A percentile compares a stretch with the other conserved stretches of the same genome.
Evolutionary conservation across 2,888 invertebrate genomes (phyloP).

Genomic region (Drosophila hamatofila): DNA sequence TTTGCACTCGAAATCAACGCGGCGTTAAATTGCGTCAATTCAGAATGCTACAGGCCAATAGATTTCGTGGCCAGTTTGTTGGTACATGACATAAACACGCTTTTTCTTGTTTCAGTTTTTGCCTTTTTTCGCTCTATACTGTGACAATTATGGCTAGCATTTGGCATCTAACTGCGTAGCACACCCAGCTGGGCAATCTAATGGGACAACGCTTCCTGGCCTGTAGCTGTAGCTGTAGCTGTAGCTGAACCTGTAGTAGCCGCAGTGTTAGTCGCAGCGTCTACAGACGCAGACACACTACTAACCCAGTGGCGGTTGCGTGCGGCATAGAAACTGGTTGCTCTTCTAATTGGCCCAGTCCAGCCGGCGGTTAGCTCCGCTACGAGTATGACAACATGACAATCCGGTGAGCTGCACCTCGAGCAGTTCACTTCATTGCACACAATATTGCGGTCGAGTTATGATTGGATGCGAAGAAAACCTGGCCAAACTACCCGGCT

Average conservation of each 20-base stretch:
- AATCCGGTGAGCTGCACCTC: slow-evolving; percentile 37
- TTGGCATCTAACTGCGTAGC: slow-evolving; percentile 38
- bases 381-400: slow-evolving; percentile 60
- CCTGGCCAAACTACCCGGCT: slow-evolving; percentile 29
- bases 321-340: slow-evolving; percentile 74
- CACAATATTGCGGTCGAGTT: slow-evolving; percentile 61
- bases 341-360: slow-evolving; percentile 71
- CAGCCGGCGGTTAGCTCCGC: slow-evolving; percentile 21
- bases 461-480: slow-evolving; percentile 30
- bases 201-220: slow-evolving; percentile 31
- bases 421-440: slow-evolving; percentile 57
- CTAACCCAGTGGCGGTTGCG: slow-evolving; percentile 74
- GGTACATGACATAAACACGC: slow-evolving; percentile 50
- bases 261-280: slow-evolving; percentile 32
- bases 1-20: slow-evolving; percentile 66
- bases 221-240: background rate
- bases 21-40: slow-evolving; percentile 77
- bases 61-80: slow-evolving; percentile 39
- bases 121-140: background rate
- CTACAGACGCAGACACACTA: slow-evolving; percentile 60
- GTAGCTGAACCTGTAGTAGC: background rate
- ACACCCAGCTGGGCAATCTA: slow-evolving; percentile 19
- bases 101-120: slow-evolving; percentile 26
- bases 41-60: slow-evolving; percentile 27
- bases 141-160: slow-evolving; percentile 37